phyloP scores from a whole-genome alignment of 2,888 invertebrate genomes.

The Galeruca laticollis region DNA sequence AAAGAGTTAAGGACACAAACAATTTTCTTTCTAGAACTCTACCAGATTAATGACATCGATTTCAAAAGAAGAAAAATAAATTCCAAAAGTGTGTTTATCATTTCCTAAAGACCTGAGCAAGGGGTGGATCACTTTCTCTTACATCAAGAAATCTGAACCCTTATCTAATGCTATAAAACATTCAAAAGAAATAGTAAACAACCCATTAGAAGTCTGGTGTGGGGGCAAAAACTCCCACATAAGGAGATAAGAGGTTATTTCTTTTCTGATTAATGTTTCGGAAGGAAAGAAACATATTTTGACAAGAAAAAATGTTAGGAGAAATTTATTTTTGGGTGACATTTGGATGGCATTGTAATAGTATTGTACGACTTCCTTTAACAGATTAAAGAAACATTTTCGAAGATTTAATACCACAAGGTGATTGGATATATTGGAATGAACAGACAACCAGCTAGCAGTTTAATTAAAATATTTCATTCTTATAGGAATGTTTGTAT shows the following conservation, averaged over 20 bases:
- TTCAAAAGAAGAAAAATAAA: slow-evolving; percentile 23
- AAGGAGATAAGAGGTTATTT: slow-evolving; percentile 44
- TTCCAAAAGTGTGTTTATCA: slow-evolving; percentile 32
- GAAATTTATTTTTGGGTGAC: slow-evolving; percentile 23
- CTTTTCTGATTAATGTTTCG: slow-evolving; percentile 42
- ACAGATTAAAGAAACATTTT: slow-evolving; percentile 15
- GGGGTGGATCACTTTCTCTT: slow-evolving; percentile 36
- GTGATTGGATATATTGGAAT: neutral
- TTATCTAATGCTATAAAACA: slow-evolving; percentile 41
- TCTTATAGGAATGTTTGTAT: neutral
- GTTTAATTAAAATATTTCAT: neutral
- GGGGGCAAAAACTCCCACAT: slow-evolving; percentile 35
- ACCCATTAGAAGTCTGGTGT: slow-evolving; percentile 39
- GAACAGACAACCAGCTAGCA: neutral
- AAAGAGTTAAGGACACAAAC: neutral
- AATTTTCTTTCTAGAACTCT: neutral
- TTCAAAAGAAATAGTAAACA: slow-evolving; percentile 44
- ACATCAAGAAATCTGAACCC: slow-evolving; percentile 38
- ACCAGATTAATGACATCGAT: slow-evolving; percentile 13
- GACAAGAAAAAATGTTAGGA: slow-evolving; percentile 16
- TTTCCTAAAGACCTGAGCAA: slow-evolving; percentile 34
- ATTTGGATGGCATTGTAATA: slow-evolving; percentile 13
- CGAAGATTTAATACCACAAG: neutral
- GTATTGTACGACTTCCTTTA: slow-evolving; percentile 22
- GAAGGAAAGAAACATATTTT: slow-evolving; percentile 41